phyloP scores from a whole-genome alignment of 2,888 invertebrate species.

The Macrophya annulata region DNA sequence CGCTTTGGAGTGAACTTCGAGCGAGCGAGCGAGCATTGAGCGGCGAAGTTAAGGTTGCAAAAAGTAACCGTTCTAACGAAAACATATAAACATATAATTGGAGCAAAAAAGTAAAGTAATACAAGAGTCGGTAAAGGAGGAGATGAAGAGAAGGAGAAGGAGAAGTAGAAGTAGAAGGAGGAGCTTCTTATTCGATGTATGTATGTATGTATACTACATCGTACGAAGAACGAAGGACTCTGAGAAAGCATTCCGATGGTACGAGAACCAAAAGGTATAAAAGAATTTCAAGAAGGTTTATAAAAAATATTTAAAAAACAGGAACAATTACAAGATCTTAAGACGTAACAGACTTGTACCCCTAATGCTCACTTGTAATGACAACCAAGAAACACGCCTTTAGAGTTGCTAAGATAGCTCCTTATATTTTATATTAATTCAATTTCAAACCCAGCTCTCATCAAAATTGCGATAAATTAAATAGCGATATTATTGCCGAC shows the following conservation, averaged over 20 bases:
- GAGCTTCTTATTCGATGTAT: neutral
- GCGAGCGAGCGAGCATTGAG: neutral
- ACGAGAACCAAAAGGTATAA: slow-evolving; percentile 34
- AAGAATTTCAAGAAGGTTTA: slow-evolving; percentile 29
- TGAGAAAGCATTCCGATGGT: slow-evolving; percentile 43
- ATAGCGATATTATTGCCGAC: neutral
- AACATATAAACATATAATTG: slow-evolving; percentile 47
- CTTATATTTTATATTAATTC: neutral
- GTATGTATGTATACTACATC: neutral
- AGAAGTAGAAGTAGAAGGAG: neutral
- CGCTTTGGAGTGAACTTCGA: neutral
- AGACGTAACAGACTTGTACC: slow-evolving; percentile 42
- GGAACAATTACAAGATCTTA: slow-evolving; percentile 51
- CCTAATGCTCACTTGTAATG: slow-evolving; percentile 36
- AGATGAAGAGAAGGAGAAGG: neutral
- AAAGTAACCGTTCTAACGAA: slow-evolving; percentile 31
- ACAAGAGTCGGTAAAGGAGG: slow-evolving; percentile 10
- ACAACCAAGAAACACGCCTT: slow-evolving; percentile 18
- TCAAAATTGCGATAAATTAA: neutral
- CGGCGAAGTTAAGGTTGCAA: neutral
- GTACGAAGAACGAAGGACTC: slow-evolving; percentile 43
- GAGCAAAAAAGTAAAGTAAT: slow-evolving; percentile 48
- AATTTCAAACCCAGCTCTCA: neutral
- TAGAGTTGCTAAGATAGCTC: too few relatives aligned
- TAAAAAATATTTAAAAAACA: slow-evolving; percentile 40